Evolutionary conservation across 1,140 invertebrate genomes (phyloP).

Genomic region (Zaprionus tsacasi): DNA sequence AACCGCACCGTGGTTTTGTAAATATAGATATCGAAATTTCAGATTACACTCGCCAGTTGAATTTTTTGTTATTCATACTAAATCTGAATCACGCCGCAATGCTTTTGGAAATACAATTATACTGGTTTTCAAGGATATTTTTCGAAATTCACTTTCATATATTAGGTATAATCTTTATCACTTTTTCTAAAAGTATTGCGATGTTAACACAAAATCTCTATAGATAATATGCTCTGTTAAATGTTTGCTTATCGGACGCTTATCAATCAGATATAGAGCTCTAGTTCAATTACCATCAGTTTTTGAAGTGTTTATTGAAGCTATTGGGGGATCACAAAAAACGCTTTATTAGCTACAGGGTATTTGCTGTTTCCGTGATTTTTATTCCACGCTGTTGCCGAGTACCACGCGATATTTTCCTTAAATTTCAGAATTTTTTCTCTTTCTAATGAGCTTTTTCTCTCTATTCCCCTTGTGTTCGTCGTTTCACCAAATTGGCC

Average conservation of each 20-base stretch:
- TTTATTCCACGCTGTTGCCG: not conserved
- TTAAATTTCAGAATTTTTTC: not conserved
- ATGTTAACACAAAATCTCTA: not conserved
- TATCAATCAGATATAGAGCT: conserved; percentile 13
- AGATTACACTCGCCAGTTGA: not conserved
- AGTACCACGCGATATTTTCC: not conserved
- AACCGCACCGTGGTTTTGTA: conserved; percentile 7
- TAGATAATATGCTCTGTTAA: not conserved
- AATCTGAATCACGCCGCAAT: not conserved
- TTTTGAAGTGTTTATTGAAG: conserved; percentile 9
- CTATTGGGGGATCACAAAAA: conserved; percentile 2
- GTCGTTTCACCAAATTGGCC: not conserved
- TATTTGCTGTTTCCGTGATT: not conserved
- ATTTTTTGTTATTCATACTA: not conserved
- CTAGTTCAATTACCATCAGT: not conserved
- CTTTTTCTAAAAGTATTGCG: not conserved
- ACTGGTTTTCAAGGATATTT: too few relatives aligned
- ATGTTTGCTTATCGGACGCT: not conserved
- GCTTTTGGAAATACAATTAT: too few relatives aligned
- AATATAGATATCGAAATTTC: conserved; percentile 4
- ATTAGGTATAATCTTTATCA: too few relatives aligned
- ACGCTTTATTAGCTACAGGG: not conserved
- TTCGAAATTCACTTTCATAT: too few relatives aligned
- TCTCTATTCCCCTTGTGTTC: not conserved
- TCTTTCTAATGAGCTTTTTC: not conserved